Evolutionary conservation across 2,113 vertebrate genomes (phyloP).

Genomic region (Misgurnus anguillicaudatus): DNA sequence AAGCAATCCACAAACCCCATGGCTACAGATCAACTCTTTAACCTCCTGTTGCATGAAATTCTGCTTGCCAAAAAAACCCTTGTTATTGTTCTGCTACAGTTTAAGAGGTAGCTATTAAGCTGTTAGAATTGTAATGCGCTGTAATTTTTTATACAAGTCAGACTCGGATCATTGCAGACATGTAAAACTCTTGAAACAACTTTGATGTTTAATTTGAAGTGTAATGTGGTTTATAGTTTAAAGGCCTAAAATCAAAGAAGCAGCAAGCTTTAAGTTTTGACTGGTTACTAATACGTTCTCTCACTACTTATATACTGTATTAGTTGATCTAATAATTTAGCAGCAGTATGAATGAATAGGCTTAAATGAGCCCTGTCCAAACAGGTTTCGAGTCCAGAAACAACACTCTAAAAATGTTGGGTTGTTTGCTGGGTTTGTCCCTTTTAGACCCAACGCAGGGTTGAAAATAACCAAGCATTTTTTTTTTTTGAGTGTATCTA

Average conservation of each 20-base stretch:
- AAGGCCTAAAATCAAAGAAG: not conserved
- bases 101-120: conserved; percentile 4
- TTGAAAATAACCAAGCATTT: too few relatives aligned
- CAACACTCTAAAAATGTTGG: too few relatives aligned
- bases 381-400: too few relatives aligned
- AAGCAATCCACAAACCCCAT: conserved; percentile 41
- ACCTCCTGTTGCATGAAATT: conserved; percentile 31
- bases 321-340: too few relatives aligned
- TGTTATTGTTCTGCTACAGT: conserved; percentile 40
- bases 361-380: too few relatives aligned
- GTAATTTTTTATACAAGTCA: not conserved
- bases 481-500: too few relatives aligned
- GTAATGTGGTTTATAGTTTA: not conserved
- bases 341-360: too few relatives aligned
- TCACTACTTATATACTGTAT: too few relatives aligned
- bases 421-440: too few relatives aligned
- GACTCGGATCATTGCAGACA: conserved; percentile 9
- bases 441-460: too few relatives aligned
- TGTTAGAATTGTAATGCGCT: conserved; percentile 17
- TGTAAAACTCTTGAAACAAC: conserved; percentile 14
- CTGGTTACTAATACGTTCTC: not conserved
- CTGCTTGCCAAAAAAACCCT: conserved; percentile 45
- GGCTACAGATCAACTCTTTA: conserved; percentile 34
- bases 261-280: not conserved
- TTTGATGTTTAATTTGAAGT: conserved; percentile 17